These are phyloP conservation scores for Cervus canadensis DNA, from an alignment of 2,113 vertebrate genomes.

Conservation along the genomic window DNA sequence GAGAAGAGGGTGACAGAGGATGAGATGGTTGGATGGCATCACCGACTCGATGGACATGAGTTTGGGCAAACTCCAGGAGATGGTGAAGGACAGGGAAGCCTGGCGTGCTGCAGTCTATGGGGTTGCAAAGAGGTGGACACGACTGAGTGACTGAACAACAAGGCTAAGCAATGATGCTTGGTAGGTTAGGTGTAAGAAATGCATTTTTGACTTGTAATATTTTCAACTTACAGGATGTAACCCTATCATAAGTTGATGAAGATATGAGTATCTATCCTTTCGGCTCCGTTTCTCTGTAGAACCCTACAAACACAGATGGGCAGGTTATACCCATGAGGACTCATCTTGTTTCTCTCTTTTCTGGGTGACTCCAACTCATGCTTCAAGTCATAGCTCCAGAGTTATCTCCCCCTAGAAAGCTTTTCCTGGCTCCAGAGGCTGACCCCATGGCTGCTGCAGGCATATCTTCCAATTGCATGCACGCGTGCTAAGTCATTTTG, in stretches of 20 bases:
- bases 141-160: neutral
- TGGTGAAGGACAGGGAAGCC: neutral
- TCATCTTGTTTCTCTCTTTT: neutral
- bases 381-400: neutral
- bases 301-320: neutral
- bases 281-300: neutral
- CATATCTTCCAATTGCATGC: neutral
- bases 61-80: neutral
- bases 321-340: fast-evolving
- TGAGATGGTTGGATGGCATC: neutral
- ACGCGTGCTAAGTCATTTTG: neutral
- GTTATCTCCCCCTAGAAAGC: neutral
- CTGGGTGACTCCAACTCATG: neutral
- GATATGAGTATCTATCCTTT: fast-evolving
- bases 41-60: neutral
- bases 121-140: neutral
- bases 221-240: neutral
- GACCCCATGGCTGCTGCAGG: too few species aligned
- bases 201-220: neutral
- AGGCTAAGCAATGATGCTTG: neutral
- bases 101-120: neutral
- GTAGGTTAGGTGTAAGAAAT: neutral
- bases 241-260: too few species aligned
- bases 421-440: neutral
- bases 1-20: neutral